These are phyloP conservation scores for Reinhardtius hippoglossoides DNA, from an alignment of 2,113 vertebrate genomes.

Conservation along the genomic window DNA sequence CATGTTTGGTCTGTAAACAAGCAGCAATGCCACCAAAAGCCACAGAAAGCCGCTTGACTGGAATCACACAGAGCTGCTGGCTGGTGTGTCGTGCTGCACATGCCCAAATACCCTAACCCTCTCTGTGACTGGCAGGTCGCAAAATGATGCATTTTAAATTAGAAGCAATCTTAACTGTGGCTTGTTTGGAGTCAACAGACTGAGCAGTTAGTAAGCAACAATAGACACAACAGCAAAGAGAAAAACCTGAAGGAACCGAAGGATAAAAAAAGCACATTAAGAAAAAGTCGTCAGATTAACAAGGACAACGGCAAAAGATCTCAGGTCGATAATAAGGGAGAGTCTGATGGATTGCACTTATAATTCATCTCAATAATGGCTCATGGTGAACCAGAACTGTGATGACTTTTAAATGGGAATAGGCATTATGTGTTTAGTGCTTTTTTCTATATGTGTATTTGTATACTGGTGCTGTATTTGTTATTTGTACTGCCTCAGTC, in stretches of 20 bases:
- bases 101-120: background rate
- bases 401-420: too few relatives aligned
- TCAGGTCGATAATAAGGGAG: too few relatives aligned
- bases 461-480: too few relatives aligned
- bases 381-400: too few relatives aligned
- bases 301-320: background rate
- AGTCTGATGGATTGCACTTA: too few relatives aligned
- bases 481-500: too few relatives aligned
- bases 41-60: background rate
- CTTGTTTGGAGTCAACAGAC: background rate
- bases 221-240: background rate
- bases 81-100: background rate
- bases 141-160: background rate
- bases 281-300: background rate
- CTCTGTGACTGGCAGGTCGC: background rate
- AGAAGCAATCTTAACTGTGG: background rate
- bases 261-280: too few relatives aligned
- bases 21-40: constrained; percentile 22
- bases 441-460: too few relatives aligned
- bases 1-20: constrained; percentile 26
- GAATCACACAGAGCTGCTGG: constrained; percentile 12
- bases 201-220: background rate
- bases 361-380: too few relatives aligned
- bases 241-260: background rate
- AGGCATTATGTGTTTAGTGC: too few relatives aligned